phyloP scores from a whole-genome alignment of 2,888 invertebrate genomes.

The Gasteruption jaculator region DNA sequence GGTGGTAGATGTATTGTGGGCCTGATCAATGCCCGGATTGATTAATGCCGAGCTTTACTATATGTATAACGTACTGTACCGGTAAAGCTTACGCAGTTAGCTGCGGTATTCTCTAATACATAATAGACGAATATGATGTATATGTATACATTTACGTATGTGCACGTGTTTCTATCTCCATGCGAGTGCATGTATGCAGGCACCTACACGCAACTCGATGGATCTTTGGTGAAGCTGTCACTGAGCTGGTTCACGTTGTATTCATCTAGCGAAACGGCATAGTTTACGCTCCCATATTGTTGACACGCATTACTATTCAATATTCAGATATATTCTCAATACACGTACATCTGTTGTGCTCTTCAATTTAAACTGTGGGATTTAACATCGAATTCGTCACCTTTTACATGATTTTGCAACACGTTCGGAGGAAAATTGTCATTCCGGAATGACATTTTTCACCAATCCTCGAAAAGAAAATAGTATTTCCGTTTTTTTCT shows the following conservation, averaged over 20 bases:
- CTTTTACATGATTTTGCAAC: too few species aligned
- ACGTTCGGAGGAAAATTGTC: too few species aligned
- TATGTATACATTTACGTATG: conserved; percentile 2
- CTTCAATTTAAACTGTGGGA: too few species aligned
- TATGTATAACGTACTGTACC: too few species aligned
- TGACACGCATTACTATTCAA: conserved; percentile 30
- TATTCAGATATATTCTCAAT: too few species aligned
- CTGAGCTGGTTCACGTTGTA: conserved; percentile 26
- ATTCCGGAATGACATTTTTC: too few species aligned
- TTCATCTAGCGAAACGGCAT: conserved; percentile 28
- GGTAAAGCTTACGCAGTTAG: too few species aligned
- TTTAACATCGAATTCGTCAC: too few species aligned
- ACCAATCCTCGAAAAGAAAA: too few species aligned
- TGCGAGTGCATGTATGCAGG: conserved; percentile 10
- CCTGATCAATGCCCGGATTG: conserved; percentile 37
- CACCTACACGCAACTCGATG: conserved; percentile 18
- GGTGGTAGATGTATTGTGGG: conserved; percentile 31
- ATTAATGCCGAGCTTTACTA: conserved; percentile 33
- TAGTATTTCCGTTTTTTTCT: too few species aligned
- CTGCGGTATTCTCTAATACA: too few species aligned
- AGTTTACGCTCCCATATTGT: conserved; percentile 31
- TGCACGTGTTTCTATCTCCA: background rate
- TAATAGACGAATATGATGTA: conserved; percentile 14
- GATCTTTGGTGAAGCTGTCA: conserved; percentile 27
- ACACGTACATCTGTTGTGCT: too few species aligned